Conservation (phyloP, 2,888 invertebrate genomes). For the Gisinianus flammeolus region DNA sequence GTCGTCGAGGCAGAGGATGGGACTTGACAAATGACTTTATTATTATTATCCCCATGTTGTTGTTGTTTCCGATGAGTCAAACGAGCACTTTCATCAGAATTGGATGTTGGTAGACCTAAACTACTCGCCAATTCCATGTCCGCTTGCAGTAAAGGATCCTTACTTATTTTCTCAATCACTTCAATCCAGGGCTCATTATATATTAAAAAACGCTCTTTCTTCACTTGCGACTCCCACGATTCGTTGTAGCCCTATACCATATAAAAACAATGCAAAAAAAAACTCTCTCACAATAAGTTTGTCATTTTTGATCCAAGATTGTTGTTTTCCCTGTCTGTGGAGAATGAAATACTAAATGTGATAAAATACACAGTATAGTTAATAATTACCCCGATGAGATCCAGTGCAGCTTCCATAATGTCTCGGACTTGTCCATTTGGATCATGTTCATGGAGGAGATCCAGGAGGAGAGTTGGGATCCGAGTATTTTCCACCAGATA, state of each 20-base stretch:
- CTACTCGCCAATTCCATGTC: slow-evolving; percentile 39
- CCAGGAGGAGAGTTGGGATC: slow-evolving; percentile 93
- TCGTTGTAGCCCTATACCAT: slow-evolving; percentile 79
- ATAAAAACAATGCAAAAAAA: too few species aligned
- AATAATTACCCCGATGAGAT: slow-evolving; percentile 82
- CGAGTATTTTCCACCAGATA: slow-evolving; percentile 88
- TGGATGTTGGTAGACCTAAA: slow-evolving; percentile 15
- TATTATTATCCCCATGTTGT: slow-evolving; percentile 12
- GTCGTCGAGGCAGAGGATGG: not conserved
- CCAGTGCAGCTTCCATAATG: slow-evolving; percentile 93
- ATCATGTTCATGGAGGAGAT: slow-evolving; percentile 97
- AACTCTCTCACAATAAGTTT: not conserved
- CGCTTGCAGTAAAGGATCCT: slow-evolving; percentile 60
- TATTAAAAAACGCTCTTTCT: slow-evolving; percentile 93
- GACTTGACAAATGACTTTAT: not conserved
- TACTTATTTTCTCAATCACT: slow-evolving; percentile 82
- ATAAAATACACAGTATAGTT: too few species aligned
- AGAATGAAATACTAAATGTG: not conserved
- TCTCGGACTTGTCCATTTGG: slow-evolving; percentile 91
- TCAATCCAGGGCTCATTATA: slow-evolving; percentile 99
- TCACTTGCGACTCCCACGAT: slow-evolving; percentile 92
- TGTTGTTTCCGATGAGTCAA: not conserved
- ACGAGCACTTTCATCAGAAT: too few species aligned
- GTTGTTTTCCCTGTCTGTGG: too few species aligned
- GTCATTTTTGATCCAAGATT: not conserved